Percentiles rank a stretch among this genome's conserved stretches.
These are phyloP conservation scores for Chiloscyllium punctatum DNA, from an alignment of 2,797 vertebrate species.

Conservation along the genomic window DNA sequence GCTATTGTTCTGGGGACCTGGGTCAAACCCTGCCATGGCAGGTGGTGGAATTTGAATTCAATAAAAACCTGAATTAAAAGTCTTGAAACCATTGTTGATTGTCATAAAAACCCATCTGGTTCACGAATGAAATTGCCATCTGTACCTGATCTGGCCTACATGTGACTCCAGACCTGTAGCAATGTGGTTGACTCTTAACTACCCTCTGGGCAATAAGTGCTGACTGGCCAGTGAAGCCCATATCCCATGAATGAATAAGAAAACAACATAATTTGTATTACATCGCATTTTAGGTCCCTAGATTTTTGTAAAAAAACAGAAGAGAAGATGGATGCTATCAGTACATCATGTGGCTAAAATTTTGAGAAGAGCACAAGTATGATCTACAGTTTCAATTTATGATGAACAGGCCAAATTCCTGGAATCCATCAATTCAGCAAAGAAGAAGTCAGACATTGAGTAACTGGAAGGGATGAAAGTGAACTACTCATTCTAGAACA, in stretches of 20 bases:
- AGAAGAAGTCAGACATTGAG: not conserved
- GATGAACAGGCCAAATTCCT: not conserved
- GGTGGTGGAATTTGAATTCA: too few relatives aligned
- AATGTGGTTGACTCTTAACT: too few relatives aligned
- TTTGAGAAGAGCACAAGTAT: not conserved
- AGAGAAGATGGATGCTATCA: not conserved
- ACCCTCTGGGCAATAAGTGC: not conserved
- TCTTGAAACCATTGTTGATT: too few relatives aligned
- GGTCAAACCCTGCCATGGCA: too few relatives aligned
- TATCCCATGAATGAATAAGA: not conserved
- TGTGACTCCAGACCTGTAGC: too few relatives aligned
- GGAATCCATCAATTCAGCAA: not conserved
- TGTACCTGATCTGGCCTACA: too few relatives aligned
- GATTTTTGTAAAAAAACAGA: not conserved
- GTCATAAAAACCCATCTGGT: too few relatives aligned
- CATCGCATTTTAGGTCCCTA: not conserved
- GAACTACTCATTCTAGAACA: not conserved
- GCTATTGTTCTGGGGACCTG: too few relatives aligned
- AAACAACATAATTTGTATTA: not conserved
- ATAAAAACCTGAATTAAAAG: too few relatives aligned
- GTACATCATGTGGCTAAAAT: not conserved
- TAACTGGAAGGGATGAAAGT: not conserved
- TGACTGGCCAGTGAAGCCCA: not conserved
- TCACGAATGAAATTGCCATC: too few relatives aligned
- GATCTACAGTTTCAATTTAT: not conserved